Percentiles rank a stretch among this genome's conserved stretches.
phyloP scores from a whole-genome alignment of 1,140 invertebrate genomes.

The Drosophila melanica region DNA sequence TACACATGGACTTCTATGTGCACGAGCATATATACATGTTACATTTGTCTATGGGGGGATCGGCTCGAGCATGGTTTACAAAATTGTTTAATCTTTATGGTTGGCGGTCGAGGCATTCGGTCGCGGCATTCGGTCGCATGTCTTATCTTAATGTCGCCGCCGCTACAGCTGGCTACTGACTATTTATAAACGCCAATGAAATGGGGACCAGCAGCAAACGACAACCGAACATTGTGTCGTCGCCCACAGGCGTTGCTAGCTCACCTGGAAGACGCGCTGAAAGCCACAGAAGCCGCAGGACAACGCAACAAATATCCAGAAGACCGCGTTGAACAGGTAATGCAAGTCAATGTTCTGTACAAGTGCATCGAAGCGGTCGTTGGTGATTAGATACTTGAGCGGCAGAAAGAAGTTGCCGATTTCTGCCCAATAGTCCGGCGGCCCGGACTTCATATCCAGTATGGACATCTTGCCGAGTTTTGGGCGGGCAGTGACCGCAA shows the following conservation, averaged over 20 bases:
- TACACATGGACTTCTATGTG: not conserved
- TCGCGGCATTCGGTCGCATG: slow-evolving; percentile 8
- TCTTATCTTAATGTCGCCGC: slow-evolving; percentile 8
- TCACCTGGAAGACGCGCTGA: slow-evolving; percentile 76
- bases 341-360: slow-evolving; percentile 76
- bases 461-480: slow-evolving; percentile 59
- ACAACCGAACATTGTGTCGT: slow-evolving; percentile 21
- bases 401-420: slow-evolving; percentile 80
- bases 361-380: slow-evolving; percentile 75
- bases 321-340: slow-evolving; percentile 79
- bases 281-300: slow-evolving; percentile 73
- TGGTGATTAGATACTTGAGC: slow-evolving; percentile 76
- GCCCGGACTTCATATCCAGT: slow-evolving; percentile 77
- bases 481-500: slow-evolving; percentile 1
- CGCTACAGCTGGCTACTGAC: slow-evolving; percentile 45
- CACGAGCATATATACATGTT: not conserved
- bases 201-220: slow-evolving; percentile 51
- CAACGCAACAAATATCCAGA: slow-evolving; percentile 78
- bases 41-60: not conserved
- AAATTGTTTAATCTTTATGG: slow-evolving; percentile 20
- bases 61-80: slow-evolving; percentile 10
- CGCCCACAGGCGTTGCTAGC: slow-evolving; percentile 7
- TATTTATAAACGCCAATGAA: slow-evolving; percentile 68
- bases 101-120: slow-evolving; percentile 2
- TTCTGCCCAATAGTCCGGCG: slow-evolving; percentile 78